Percentiles rank a stretch among this genome's conserved stretches.
Conservation (phyloP, 2,888 invertebrate genomes). For the Eupeodes luniger region DNA sequence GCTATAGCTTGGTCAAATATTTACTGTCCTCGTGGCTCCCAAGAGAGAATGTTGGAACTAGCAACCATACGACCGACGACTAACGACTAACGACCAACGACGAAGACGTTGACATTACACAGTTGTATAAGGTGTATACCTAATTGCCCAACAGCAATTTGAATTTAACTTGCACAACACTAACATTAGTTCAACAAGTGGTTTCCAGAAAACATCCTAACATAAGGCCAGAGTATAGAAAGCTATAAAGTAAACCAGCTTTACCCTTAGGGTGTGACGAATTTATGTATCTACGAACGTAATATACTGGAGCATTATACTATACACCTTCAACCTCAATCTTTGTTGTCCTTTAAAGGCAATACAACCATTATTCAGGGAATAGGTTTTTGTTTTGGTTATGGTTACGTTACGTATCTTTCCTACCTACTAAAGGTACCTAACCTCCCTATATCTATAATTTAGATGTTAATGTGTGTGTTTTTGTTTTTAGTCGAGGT, state of each 20-base stretch:
- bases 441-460: neutral
- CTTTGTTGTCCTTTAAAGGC: neutral
- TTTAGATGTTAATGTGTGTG: neutral
- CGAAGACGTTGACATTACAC: too few relatives aligned
- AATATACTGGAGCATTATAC: neutral
- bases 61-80: neutral
- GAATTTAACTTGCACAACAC: slow-evolving; percentile 9
- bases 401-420: too few relatives aligned
- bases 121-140: neutral
- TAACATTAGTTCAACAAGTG: slow-evolving; percentile 12
- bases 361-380: neutral
- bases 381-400: neutral
- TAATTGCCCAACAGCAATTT: slow-evolving; percentile 11
- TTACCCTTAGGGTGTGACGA: neutral
- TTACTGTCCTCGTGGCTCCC: neutral
- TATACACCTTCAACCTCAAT: neutral
- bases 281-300: too few relatives aligned
- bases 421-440: too few relatives aligned
- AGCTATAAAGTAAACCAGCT: neutral
- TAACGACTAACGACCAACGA: too few relatives aligned
- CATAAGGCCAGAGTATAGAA: neutral
- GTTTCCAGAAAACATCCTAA: slow-evolving; percentile 5
- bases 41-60: neutral
- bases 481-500: slow-evolving; percentile 6
- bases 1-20: slow-evolving; percentile 1